Evolutionary conservation across 2,797 vertebrate species (phyloP).

Genomic region (Capromys pilorides): DNA sequence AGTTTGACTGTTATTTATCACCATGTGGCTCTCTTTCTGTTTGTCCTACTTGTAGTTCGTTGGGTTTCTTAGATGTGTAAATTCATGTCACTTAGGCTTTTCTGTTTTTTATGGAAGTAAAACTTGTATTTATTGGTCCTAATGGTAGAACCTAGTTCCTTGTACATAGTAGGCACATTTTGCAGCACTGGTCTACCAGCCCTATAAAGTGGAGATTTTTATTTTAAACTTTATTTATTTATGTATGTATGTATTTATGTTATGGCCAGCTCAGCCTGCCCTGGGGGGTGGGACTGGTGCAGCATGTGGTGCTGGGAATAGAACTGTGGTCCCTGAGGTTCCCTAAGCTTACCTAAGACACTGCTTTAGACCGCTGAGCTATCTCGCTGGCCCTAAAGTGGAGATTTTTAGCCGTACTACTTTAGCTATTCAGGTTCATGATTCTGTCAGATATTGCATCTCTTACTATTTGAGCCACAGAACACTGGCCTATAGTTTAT

Average conservation of each 20-base stretch:
- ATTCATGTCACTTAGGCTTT: background rate
- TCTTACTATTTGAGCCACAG: background rate
- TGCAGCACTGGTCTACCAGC: background rate
- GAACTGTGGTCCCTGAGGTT: no score
- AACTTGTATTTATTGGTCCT: background rate
- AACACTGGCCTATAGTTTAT: background rate
- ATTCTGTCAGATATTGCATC: background rate
- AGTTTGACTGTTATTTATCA: constrained; percentile 14
- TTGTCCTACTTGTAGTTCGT: constrained; percentile 41
- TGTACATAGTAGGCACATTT: background rate
- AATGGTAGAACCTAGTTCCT: background rate
- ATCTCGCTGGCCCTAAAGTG: no score
- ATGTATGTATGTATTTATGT: no score
- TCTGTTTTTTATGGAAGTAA: background rate
- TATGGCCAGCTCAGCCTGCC: no score
- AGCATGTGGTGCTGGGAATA: no score
- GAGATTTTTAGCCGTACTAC: background rate
- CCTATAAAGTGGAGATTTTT: background rate
- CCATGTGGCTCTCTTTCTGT: background rate
- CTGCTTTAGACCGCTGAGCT: no score
- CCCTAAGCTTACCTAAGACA: no score
- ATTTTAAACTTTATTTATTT: no score
- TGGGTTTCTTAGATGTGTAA: background rate
- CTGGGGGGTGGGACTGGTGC: no score
- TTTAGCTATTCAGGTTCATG: background rate